Base-by-base conservation (phyloP, 2,797 vertebrate genomes). In the Paedocypris micromegethes region DNA sequence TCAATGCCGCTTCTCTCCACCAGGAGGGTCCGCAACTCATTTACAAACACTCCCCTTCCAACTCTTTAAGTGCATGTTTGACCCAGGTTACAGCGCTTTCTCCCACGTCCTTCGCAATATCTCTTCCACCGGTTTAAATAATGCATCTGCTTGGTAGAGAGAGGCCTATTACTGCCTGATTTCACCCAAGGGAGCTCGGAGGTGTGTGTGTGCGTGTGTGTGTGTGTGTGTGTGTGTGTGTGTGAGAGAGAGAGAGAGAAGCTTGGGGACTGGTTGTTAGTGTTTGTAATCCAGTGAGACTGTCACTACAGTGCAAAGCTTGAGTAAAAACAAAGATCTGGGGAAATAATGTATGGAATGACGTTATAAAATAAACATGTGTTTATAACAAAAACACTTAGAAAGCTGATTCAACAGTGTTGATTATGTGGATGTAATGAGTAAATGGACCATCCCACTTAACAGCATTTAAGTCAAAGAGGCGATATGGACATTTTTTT, bases 81-180 rank as follows among this genome's bases (percentile, higher is more conserved):
- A 71, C 73, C 58, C 3, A 5, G 49, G 68, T 63, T 66, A 54
- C 23, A 48, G 64, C 60, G 59, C 57, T 58, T 45, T 56, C 41
- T 49, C 51, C 65, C 66, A 47, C 63, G 55, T 58, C 9, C 45
- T 43, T 69, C 42, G 49, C 51, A 59, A 42, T 74, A 58, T 49
- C 64, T 64, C 62, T 65, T 74, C 41, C 62, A 72, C 48, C 65
- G 73, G 51, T 75, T 78, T 78, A 75, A 78, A 75, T 75, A 78
- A 78, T 78, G 76, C 60, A 78, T 67, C 67, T 58, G 71, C 73
- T 58, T 59, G 61, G 51, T 38, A 65, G 60, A 64, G 66, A 66
- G 73, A 78, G 52, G 9, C 54, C 50, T 73, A 75, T 71, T 68
- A 72, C 64, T 58, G 60, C 52, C 56, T 65, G 67, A 71, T 73